Base-by-base conservation (phyloP, 2,113 vertebrate species). In the Callocephalon fimbriatum region DNA sequence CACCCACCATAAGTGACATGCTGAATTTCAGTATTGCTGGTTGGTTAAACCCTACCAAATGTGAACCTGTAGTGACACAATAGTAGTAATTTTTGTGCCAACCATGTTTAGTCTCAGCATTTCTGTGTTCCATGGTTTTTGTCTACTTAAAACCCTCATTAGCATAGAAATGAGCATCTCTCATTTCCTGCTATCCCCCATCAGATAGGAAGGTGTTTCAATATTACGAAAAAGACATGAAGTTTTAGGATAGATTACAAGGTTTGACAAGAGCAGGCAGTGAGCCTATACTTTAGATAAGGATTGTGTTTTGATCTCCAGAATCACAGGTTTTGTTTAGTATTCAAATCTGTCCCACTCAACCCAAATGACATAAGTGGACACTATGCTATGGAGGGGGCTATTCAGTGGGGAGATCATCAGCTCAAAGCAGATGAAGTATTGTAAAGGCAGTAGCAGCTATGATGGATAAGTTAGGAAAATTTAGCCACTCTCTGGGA, bases 121-220 rank as follows among this genome's bases (percentile, higher is more conserved):
- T 91, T 91, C 76, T 86, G 47, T 18, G 77, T 63, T 59, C 48
- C 84, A 72, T 81, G 40, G 53, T 88, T 44, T 91, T 91, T 88
- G 77, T 85, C 91, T 92, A 26, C 74, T 85, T 83, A 74, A 89
- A 86, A 2, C 9, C 21, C 20, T 94, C 58, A 94, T 96, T 96
- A 95, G 32, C 85, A 95, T 95, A 93, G 80, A 92, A 95, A 92
- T 91, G 51, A 94, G 25, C 63, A 75, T 77, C 42, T 92, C 61
- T 81, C 38, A 66, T 70, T 94, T 96, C 62, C 70, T 90, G 48
- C 44, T 85, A 62, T 84, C 29, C 68, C 7, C 8, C 20, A 81
- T 89, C 91, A 87, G 89, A 78, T 89, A 94, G 23, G 63, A 89
- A 88, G 45, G 78, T 67, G 59, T 90, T 90, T 95, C 81, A 85